Percentiles rank a stretch among this genome's conserved stretches.
Evolutionary conservation across 2,888 invertebrate species (phyloP).

Genomic region (Eupsilia transversa): DNA sequence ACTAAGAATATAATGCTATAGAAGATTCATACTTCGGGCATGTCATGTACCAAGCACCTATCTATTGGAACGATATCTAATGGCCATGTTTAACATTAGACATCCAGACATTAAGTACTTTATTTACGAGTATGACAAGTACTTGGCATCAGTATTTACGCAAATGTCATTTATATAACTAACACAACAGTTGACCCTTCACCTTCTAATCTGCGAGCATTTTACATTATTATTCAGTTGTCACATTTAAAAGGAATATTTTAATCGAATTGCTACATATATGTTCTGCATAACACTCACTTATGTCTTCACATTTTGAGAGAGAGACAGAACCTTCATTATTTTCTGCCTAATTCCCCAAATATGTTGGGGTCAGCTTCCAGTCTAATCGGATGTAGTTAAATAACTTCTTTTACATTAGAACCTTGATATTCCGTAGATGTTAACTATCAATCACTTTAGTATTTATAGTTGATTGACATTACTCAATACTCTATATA

Average conservation of each 20-base stretch:
- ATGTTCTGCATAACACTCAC: background rate
- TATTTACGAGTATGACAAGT: slow-evolving; percentile 12
- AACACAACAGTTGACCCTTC: slow-evolving; percentile 18
- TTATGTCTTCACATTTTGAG: background rate
- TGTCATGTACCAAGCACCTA: background rate
- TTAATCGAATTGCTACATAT: slow-evolving; percentile 1
- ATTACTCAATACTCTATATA: background rate
- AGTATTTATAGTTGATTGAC: background rate
- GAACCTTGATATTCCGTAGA: background rate
- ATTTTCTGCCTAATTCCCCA: too few relatives aligned
- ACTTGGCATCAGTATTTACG: slow-evolving; percentile 15
- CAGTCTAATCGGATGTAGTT: too few relatives aligned
- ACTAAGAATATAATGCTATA: too few relatives aligned
- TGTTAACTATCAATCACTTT: background rate
- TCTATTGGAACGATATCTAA: background rate
- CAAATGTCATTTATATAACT: slow-evolving; percentile 20
- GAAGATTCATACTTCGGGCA: background rate
- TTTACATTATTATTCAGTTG: slow-evolving; percentile 19
- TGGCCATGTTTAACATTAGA: background rate
- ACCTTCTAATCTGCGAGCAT: slow-evolving; percentile 29
- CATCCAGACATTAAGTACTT: background rate
- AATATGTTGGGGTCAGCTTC: background rate
- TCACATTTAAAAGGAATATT: slow-evolving; percentile 18
- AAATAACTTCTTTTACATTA: background rate
- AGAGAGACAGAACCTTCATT: background rate